Evolutionary conservation across 2,888 invertebrate species (phyloP).

Genomic region (Saturnia pavonia): DNA sequence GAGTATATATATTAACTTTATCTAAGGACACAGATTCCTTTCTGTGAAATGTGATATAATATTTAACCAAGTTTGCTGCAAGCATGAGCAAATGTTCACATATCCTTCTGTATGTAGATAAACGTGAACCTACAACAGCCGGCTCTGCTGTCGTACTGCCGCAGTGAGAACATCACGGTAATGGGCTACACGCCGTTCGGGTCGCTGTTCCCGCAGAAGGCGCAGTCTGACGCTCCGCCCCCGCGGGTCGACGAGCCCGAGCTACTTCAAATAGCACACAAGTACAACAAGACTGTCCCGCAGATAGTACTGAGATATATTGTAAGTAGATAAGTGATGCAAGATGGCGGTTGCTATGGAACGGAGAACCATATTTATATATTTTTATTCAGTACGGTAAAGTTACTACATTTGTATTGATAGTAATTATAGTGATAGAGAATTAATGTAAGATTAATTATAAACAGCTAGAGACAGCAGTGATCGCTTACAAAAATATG

Average conservation of each 20-base stretch:
- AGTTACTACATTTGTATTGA: too few species aligned
- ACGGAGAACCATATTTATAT: too few species aligned
- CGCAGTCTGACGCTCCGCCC: slow-evolving; percentile 69
- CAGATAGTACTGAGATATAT: slow-evolving; percentile 85
- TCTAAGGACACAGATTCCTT: too few species aligned
- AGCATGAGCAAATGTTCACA: not conserved
- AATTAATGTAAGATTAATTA: too few species aligned
- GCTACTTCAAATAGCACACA: slow-evolving; percentile 79
- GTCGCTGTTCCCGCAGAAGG: slow-evolving; percentile 63
- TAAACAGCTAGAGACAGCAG: too few species aligned
- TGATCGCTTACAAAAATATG: too few species aligned
- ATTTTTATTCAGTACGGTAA: too few species aligned
- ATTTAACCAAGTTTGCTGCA: not conserved
- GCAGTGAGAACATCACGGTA: slow-evolving; percentile 83
- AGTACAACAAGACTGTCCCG: slow-evolving; percentile 84
- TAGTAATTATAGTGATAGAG: too few species aligned
- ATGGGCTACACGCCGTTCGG: slow-evolving; percentile 90
- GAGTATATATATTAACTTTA: too few species aligned
- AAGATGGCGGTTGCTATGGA: not conserved
- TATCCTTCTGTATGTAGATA: slow-evolving; percentile 42
- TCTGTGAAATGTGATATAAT: too few species aligned
- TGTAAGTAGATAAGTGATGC: slow-evolving; percentile 60
- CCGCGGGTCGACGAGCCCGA: slow-evolving; percentile 80
- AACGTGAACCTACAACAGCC: slow-evolving; percentile 88
- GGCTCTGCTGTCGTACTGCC: slow-evolving; percentile 85